These are phyloP conservation scores for Tyto alba DNA, from an alignment of 2,113 vertebrate species.

Conservation along the genomic window DNA sequence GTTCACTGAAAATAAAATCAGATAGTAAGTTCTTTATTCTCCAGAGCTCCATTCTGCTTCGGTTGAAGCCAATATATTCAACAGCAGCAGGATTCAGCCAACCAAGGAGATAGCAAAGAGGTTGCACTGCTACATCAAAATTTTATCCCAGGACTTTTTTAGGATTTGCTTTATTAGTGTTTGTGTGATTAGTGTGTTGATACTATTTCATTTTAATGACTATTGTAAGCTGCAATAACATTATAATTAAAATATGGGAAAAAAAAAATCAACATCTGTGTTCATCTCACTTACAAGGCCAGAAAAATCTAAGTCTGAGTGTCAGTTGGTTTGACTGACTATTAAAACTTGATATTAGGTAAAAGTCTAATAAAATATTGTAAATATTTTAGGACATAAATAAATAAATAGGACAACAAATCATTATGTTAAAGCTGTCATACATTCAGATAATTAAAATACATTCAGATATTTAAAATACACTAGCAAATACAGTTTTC, in stretches of 20 bases:
- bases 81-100: neutral
- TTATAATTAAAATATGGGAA: neutral
- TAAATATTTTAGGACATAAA: too few species aligned
- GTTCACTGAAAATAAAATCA: neutral
- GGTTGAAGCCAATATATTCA: neutral
- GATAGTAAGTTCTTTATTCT: neutral
- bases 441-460: neutral
- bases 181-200: neutral
- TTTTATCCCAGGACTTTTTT: neutral
- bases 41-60: neutral
- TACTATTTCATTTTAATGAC: neutral
- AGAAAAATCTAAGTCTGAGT: neutral
- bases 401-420: neutral
- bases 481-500: neutral
- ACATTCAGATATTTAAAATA: neutral
- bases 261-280: neutral
- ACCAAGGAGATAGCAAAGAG: neutral
- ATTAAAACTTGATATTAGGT: neutral
- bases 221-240: neutral
- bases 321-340: neutral
- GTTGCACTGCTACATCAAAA: neutral
- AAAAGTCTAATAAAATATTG: neutral
- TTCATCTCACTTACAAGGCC: neutral
- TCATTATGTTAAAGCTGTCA: neutral
- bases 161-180: neutral